Evolutionary conservation across 2,888 invertebrate genomes (phyloP).

Genomic region (Drepanosiphum platanoidis): DNA sequence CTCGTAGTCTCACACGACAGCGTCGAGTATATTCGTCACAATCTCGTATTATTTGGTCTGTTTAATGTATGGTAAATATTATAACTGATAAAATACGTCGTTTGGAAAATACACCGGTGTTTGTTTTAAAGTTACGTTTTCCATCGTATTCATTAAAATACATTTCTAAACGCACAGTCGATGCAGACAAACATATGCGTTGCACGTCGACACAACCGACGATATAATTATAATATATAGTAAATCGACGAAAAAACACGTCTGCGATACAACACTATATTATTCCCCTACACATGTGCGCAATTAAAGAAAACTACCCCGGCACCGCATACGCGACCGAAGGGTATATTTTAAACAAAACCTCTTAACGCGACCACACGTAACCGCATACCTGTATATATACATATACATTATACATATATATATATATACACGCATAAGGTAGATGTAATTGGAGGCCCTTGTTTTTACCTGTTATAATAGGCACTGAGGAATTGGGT

Average conservation of each 20-base stretch:
- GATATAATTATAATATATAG: neutral
- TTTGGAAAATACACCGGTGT: neutral
- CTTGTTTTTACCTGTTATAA: conserved; percentile 47
- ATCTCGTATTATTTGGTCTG: neutral
- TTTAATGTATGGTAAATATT: neutral
- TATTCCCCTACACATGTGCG: neutral
- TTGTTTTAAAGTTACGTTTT: no score
- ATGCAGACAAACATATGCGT: neutral
- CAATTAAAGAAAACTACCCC: neutral
- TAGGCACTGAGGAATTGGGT: conserved; percentile 35
- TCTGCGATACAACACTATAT: no score
- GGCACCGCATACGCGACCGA: neutral
- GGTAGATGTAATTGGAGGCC: neutral
- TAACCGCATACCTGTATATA: neutral
- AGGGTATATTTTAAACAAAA: neutral
- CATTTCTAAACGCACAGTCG: neutral
- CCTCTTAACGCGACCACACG: neutral
- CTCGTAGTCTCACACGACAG: neutral
- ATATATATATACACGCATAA: no score
- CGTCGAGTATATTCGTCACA: neutral
- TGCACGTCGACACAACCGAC: neutral
- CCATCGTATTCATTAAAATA: neutral
- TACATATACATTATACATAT: no score
- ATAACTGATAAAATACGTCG: neutral
- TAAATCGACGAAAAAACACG: no score